These are phyloP conservation scores for Syritta pipiens DNA, from an alignment of 2,888 invertebrate genomes.

Conservation along the genomic window DNA sequence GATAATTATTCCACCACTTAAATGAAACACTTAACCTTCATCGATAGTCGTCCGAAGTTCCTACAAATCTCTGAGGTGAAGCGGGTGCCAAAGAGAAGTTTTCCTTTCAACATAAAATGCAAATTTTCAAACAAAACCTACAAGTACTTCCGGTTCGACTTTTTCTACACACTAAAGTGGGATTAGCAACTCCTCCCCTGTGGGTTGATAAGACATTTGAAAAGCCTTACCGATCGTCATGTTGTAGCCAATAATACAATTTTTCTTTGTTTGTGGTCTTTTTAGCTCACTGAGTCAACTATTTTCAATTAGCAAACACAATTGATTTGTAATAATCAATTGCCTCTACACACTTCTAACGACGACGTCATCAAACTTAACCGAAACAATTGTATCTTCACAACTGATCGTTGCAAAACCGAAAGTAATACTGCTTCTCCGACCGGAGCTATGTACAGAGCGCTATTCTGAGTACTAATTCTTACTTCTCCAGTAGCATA, in stretches of 20 bases:
- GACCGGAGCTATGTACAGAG: slow-evolving; percentile 17
- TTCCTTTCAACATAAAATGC: too few species aligned
- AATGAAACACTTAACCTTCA: too few species aligned
- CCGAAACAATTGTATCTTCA: slow-evolving; percentile 11
- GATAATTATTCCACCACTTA: slow-evolving; percentile 30
- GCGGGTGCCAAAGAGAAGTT: too few species aligned
- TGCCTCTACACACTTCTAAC: slow-evolving; percentile 29
- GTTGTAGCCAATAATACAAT: slow-evolving; percentile 32
- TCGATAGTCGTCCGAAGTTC: too few species aligned
- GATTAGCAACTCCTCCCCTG: neutral
- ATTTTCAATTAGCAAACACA: slow-evolving; percentile 19
- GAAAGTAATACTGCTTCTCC: slow-evolving; percentile 45
- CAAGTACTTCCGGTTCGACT: too few species aligned
- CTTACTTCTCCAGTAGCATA: slow-evolving; percentile 22
- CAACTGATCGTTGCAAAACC: slow-evolving; percentile 64
- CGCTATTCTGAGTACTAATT: slow-evolving; percentile 33
- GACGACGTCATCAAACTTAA: slow-evolving; percentile 30
- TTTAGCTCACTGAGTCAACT: too few species aligned
- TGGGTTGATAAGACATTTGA: too few species aligned
- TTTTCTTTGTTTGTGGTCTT: too few species aligned
- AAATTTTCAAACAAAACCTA: too few species aligned
- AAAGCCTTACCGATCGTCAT: slow-evolving; percentile 61
- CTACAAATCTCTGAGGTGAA: too few species aligned
- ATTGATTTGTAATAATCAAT: neutral
- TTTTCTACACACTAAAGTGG: too few species aligned